Conservation (phyloP, 2,888 invertebrate genomes). For the Hyposoter dolosus region DNA sequence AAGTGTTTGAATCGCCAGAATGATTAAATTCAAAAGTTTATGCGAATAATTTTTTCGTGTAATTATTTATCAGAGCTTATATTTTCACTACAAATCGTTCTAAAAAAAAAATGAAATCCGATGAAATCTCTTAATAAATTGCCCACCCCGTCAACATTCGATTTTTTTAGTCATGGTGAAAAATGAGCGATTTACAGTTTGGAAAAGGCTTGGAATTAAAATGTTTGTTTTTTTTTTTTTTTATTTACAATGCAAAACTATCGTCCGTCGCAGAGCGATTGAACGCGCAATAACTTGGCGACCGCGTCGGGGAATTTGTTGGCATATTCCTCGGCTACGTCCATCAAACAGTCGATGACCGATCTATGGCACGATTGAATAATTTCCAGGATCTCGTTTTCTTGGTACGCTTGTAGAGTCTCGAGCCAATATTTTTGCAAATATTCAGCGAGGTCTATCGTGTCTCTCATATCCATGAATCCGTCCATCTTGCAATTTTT, state of each 20-base stretch:
- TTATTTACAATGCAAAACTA: not conserved
- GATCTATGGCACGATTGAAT: slow-evolving; percentile 66
- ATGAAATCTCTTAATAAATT: not conserved
- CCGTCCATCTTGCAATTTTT: slow-evolving; percentile 9
- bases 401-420: slow-evolving; percentile 68
- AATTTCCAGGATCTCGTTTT: slow-evolving; percentile 71
- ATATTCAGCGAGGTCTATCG: slow-evolving; percentile 74
- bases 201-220: not conserved
- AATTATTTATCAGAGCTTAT: too few relatives aligned
- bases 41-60: too few relatives aligned
- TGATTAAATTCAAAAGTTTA: too few relatives aligned
- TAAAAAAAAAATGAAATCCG: not conserved
- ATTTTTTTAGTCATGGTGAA: not conserved
- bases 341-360: slow-evolving; percentile 55
- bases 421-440: slow-evolving; percentile 77
- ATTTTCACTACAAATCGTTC: not conserved
- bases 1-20: too few relatives aligned
- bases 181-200: too few relatives aligned
- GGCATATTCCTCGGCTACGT: slow-evolving; percentile 59
- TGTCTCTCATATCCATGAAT: slow-evolving; percentile 66
- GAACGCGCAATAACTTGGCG: slow-evolving; percentile 64
- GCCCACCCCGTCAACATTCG: not conserved
- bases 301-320: slow-evolving; percentile 64
- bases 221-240: not conserved
- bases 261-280: slow-evolving; percentile 2